phyloP scores from a whole-genome alignment of 2,797 vertebrate species.

The Pseudotriccus pelzelni region DNA sequence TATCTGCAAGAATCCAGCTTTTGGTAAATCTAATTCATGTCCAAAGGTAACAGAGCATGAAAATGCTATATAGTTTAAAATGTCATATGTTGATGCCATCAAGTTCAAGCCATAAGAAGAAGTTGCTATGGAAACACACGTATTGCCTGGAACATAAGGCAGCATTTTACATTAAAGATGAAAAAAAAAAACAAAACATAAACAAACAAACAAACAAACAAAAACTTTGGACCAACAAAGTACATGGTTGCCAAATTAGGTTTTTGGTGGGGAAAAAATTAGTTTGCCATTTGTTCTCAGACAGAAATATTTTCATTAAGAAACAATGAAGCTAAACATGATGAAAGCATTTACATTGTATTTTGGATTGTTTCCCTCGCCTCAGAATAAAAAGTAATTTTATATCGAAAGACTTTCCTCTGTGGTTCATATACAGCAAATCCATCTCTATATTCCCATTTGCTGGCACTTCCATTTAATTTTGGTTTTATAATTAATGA shows the following conservation, averaged over 20 bases:
- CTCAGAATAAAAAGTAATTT: background rate
- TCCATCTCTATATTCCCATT: background rate
- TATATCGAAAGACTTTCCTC: background rate
- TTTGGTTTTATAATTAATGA: background rate
- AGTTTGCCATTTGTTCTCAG: background rate
- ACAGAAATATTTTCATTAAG: background rate
- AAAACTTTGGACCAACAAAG: background rate
- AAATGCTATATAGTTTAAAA: slow-evolving; percentile 18
- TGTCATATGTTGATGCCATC: slow-evolving; percentile 32
- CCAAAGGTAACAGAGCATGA: background rate
- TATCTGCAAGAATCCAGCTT: background rate
- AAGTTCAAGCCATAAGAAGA: slow-evolving; percentile 50
- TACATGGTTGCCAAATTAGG: background rate
- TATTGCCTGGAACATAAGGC: slow-evolving; percentile 29
- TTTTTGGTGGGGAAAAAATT: background rate
- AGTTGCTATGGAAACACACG: slow-evolving; percentile 63
- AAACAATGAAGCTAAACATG: background rate
- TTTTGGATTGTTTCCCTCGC: background rate
- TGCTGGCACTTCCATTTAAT: background rate
- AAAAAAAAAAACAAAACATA: background rate
- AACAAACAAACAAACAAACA: background rate
- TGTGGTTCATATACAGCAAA: background rate
- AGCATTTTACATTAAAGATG: background rate
- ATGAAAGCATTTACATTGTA: background rate
- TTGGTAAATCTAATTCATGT: background rate